A percentile compares a stretch with the other conserved stretches of the same genome.
These are phyloP conservation scores for Amiota communis DNA, from an alignment of 2,888 invertebrate genomes.

Conservation along the genomic window DNA sequence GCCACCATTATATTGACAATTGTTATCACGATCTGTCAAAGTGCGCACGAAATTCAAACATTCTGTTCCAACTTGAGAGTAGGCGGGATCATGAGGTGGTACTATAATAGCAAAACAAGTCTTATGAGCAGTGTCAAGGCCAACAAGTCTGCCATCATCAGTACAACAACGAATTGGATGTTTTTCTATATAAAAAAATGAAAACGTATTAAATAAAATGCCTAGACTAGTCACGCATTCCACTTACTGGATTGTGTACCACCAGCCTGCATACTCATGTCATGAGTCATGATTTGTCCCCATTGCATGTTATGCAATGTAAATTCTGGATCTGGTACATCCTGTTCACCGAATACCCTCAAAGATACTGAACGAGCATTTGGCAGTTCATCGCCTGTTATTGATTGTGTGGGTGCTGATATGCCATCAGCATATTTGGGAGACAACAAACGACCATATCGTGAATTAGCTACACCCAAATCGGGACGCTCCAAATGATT, in stretches of 20 bases:
- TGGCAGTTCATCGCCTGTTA: constrained; percentile 80
- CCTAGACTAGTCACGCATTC: too few species aligned
- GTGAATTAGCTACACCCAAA: constrained; percentile 82
- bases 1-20: constrained; percentile 75
- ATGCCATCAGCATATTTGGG: constrained; percentile 75
- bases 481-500: constrained; percentile 90
- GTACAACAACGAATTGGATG: constrained; percentile 79
- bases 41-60: constrained; percentile 82
- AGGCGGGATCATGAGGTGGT: constrained; percentile 77
- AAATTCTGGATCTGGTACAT: constrained; percentile 81
- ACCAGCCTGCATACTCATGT: constrained; percentile 75
- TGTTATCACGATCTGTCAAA: constrained; percentile 77
- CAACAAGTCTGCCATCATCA: constrained; percentile 75
- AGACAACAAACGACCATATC: constrained; percentile 73
- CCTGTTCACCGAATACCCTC: constrained; percentile 80
- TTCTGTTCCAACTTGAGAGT: constrained; percentile 74
- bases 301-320: constrained; percentile 81
- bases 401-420: constrained; percentile 77
- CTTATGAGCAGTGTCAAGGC: constrained; percentile 70
- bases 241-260: constrained; percentile 82
- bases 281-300: constrained; percentile 79
- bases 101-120: constrained; percentile 76
- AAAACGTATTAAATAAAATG: constrained; percentile 1
- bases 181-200: constrained; percentile 71
- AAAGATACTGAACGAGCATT: constrained; percentile 82